Conservation (phyloP, 2,888 invertebrate species). For the Tetragonula carbonaria region DNA sequence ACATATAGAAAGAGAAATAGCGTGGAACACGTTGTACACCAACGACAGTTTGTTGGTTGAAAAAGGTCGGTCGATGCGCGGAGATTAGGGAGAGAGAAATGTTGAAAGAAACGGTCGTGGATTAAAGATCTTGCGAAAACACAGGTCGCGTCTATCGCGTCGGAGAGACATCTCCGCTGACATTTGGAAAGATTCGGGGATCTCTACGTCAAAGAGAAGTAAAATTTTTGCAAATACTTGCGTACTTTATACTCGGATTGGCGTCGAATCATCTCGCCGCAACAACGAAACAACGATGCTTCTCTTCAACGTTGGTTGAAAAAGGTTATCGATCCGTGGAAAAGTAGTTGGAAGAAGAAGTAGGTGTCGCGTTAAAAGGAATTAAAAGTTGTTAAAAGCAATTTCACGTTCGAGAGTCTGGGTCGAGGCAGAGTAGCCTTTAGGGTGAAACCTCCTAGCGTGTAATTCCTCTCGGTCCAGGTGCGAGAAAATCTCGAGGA, state of each 20-base stretch:
- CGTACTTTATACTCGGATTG: no score
- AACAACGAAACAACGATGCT: no score
- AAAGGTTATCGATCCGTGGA: no score
- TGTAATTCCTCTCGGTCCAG: constrained; percentile 70
- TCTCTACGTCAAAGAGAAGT: constrained; percentile 24
- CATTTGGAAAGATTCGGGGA: not conserved
- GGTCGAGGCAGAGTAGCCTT: not conserved
- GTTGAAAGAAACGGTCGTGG: constrained; percentile 57
- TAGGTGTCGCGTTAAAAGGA: no score
- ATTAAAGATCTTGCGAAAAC: constrained; percentile 63
- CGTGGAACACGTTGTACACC: constrained; percentile 51
- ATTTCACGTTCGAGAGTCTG: constrained; percentile 32
- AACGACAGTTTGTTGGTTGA: constrained; percentile 50
- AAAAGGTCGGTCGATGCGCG: constrained; percentile 15
- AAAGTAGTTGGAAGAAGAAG: not conserved
- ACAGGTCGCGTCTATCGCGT: constrained; percentile 61
- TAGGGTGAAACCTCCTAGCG: not conserved
- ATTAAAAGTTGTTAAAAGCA: constrained; percentile 27
- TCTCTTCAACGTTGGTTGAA: no score
- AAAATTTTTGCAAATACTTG: constrained; percentile 1
- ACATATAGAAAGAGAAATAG: constrained; percentile 49
- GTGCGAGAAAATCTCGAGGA: constrained; percentile 79
- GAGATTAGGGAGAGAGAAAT: constrained; percentile 36
- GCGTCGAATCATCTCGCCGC: no score
- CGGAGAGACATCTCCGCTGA: constrained; percentile 22